Base-by-base conservation (phyloP, 2,888 invertebrate genomes). In the Sesamia inferens region DNA sequence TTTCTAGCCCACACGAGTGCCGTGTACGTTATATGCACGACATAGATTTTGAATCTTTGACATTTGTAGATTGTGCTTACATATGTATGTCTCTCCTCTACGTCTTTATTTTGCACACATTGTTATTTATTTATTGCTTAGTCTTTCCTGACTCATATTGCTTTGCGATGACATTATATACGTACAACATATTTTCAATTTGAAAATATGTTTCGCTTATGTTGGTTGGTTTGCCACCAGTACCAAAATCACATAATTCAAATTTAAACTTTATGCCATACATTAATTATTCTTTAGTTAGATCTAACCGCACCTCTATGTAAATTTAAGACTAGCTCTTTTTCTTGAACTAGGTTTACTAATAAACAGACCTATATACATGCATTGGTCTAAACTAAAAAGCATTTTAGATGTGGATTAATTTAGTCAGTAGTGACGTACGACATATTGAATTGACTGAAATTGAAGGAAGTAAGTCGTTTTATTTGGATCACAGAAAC, bases 1-100 rank as follows among this genome's bases (percentile, higher is more conserved):
- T 91, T 92, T 91, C 89, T 92, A 90, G 90, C 93, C 93, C 93
- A 94, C 93, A 92, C 92, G 90, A 90, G 90, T 87, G 88, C 88
- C 87, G 87, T 90, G 90, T 90, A 89, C 87, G 89, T 90, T 90
- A 92, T 90, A 90, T 91, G 91, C 89, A 89, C 91, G 90, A 92
- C 90, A 92, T 92, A 90, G 89, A 92, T 93, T 93, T 93, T 90
- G 92, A 90, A 90, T 90, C 90, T 91, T 91, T 90, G 90, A 92
- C 90, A 88, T 92, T 92, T 90, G 87, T 84, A 87, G 85, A 84
- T 85, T 87, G 85, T 87, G 78, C 80, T 79, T 81, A 85, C 88
- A 87, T 39, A 39, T 5, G 5, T 81, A 84, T 78, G 75, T 85
- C 80, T 80, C 74, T 75, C 81, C 63, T 84, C 78, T 81, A 74